Evolutionary conservation across 2,888 invertebrate species (phyloP).

Genomic region (Dusona sp.): DNA sequence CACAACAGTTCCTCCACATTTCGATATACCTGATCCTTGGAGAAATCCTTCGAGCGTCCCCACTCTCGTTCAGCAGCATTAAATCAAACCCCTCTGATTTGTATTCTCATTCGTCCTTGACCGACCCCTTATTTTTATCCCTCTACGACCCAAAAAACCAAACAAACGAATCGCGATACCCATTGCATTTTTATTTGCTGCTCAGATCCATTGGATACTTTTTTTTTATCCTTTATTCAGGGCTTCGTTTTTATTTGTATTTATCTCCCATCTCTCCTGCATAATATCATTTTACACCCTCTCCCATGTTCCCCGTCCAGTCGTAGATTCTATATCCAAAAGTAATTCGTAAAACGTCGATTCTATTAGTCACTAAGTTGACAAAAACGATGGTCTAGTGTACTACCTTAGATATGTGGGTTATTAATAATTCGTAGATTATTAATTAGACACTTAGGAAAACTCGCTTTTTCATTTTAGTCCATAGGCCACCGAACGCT

Average conservation of each 20-base stretch:
- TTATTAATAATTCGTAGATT: conserved; percentile 15
- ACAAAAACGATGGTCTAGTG: conserved; percentile 13
- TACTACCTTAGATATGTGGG: background rate
- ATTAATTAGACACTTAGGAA: conserved; percentile 34
- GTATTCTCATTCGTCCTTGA: background rate
- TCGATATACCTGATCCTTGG: conserved; percentile 85
- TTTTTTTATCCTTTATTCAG: background rate
- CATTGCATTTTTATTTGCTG: background rate
- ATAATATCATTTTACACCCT: background rate
- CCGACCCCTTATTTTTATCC: background rate
- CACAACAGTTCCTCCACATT: conserved; percentile 91
- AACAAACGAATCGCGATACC: background rate
- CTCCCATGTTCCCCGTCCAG: background rate
- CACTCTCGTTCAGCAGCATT: conserved; percentile 83
- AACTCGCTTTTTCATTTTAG: conserved; percentile 40
- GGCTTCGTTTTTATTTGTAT: background rate
- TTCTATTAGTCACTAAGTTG: background rate
- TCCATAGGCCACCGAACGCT: conserved; percentile 41
- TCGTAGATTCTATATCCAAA: background rate
- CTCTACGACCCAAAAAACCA: background rate
- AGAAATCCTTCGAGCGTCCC: conserved; percentile 82
- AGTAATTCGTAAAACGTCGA: conserved; percentile 18
- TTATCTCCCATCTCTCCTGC: background rate
- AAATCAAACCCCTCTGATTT: conserved; percentile 2
- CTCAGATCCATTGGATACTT: background rate